Evolutionary conservation across 2,113 vertebrate genomes (phyloP).

Genomic region (Onychostoma macrolepis): DNA sequence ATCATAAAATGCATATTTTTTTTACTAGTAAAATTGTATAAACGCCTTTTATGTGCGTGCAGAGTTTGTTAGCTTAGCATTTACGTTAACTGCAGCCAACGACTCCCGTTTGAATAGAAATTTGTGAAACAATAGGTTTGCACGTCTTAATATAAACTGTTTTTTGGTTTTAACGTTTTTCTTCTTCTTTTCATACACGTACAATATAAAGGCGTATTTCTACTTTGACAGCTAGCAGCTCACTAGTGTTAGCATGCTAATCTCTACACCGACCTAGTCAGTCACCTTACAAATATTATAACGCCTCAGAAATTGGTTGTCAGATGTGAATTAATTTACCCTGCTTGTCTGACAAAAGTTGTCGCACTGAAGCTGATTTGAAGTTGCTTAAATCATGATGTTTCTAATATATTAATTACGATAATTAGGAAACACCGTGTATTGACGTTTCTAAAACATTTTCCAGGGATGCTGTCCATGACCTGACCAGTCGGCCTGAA

Average conservation of each 20-base stretch:
- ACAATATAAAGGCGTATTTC: background rate
- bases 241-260: conserved; percentile 10
- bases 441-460: background rate
- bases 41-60: too few relatives aligned
- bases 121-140: background rate
- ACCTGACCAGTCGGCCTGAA: background rate
- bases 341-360: background rate
- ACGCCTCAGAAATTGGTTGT: background rate
- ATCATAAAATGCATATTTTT: too few relatives aligned
- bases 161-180: background rate
- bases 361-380: background rate
- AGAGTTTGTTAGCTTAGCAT: background rate
- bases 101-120: background rate
- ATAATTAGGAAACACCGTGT: background rate
- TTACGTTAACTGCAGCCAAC: background rate
- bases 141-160: background rate
- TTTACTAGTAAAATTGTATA: background rate
- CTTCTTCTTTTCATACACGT: too few relatives aligned
- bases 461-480: background rate
- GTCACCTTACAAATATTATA: background rate
- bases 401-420: background rate
- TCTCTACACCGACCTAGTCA: background rate
- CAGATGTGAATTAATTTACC: background rate
- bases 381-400: background rate
- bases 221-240: background rate